A percentile compares a stretch with the other conserved stretches of the same genome.
phyloP scores from a whole-genome alignment of 2,888 invertebrate genomes.

The Caenorhabditis imperialis region DNA sequence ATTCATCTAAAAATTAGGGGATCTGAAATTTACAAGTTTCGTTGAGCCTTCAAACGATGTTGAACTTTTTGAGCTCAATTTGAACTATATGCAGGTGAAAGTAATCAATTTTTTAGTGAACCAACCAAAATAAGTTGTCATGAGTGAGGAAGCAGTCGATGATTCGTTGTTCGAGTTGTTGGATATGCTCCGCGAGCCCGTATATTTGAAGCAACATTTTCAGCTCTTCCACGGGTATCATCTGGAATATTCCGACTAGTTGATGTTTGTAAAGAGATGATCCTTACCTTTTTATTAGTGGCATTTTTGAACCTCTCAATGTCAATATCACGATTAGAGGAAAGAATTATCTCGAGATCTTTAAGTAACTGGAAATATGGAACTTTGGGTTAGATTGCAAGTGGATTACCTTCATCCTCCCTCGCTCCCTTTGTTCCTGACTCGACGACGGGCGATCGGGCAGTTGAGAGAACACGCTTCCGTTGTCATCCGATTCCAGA shows the following conservation, averaged over 20 bases:
- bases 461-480: conserved; percentile 47
- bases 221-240: conserved; percentile 47
- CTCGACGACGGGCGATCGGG: conserved; percentile 42
- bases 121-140: conserved; percentile 56
- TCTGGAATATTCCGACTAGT: neutral
- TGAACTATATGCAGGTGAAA: conserved; percentile 12
- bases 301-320: conserved; percentile 51
- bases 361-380: conserved; percentile 38
- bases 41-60: neutral
- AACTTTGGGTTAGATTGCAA: no score
- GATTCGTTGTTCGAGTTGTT: conserved; percentile 47
- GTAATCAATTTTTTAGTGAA: neutral
- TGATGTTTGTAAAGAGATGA: neutral
- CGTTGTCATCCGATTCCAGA: conserved; percentile 42
- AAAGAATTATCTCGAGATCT: conserved; percentile 45
- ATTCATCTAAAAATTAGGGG: neutral
- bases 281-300: conserved; percentile 47
- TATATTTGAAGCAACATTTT: conserved; percentile 54
- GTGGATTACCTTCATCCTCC: conserved; percentile 45
- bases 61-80: conserved; percentile 13
- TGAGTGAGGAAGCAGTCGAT: conserved; percentile 51
- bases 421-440: conserved; percentile 49
- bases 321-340: conserved; percentile 48
- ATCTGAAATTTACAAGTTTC: no score
- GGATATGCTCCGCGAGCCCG: conserved; percentile 43